Evolutionary conservation across 2,888 invertebrate genomes (phyloP), one percentile per base, ranked within the genome.

Genomic region (Tridacna gigas): DNA sequence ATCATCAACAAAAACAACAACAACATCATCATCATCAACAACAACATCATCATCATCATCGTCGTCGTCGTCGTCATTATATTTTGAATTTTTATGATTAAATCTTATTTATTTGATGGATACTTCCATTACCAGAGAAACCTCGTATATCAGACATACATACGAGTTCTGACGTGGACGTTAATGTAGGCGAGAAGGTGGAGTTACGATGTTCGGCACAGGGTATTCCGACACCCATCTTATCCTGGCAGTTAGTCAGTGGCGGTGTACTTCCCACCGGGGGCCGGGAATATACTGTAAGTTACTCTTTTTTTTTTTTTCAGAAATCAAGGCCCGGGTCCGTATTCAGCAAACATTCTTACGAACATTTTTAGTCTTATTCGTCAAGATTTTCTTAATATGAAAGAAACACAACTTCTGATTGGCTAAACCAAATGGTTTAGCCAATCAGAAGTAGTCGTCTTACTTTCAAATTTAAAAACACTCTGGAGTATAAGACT

Each of bases 201-300:
- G 74, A 73, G 7, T 79, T 93, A 67, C 79, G 82, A 3, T 93
- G 93, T 83, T 86, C 85, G 48, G 93, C 93, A 9, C 89, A 90
- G 26, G 93, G 93, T 11, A 84, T 89, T 11, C 93, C 93, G 0
- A 78, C 63, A 20, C 93, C 93, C 0, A 74, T 84, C 11, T 84
- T 93, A 25, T 91, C 88, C 63, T 93, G 93, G 93, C 88, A 89
- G 22, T 85, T 91, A 74, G 74, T 91, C 61, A 92, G 92, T n/a
- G 91, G 91, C 28, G 93, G 92, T 25, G 82, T 90, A 3, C 74
- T 93, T 47, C 92, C 93, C 0, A 87, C 85, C 77, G 92, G 93
- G 11, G 93, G 93, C 0, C 83, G 90, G 45, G 91, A 90, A 79
- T 84, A 89, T 28, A 86, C 88, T 79, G 93, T 91, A 74, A 82